A percentile compares a stretch with the other conserved stretches of the same genome.
Evolutionary conservation across 2,888 invertebrate species (phyloP).

Genomic region (Achlya flavicornis): DNA sequence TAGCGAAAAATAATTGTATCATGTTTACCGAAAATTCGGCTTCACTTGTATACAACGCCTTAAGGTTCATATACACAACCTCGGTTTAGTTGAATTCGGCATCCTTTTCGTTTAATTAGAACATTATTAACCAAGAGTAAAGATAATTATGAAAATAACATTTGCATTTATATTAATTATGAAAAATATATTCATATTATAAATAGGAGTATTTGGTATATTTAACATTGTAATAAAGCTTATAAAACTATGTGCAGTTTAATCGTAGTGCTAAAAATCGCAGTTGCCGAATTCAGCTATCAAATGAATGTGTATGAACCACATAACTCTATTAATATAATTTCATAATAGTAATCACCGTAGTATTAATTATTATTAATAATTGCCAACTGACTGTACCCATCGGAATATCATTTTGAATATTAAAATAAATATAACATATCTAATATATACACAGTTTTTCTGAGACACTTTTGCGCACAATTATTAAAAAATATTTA

Average conservation of each 20-base stretch:
- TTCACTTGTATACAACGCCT: background rate
- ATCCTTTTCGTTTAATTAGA: background rate
- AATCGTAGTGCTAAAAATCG: background rate
- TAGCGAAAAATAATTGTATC: background rate
- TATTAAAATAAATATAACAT: slow-evolving; percentile 28
- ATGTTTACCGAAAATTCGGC: slow-evolving; percentile 4
- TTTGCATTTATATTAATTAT: background rate
- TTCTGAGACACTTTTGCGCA: slow-evolving; percentile 66
- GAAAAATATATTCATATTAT: too few species aligned
- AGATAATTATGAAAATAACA: background rate
- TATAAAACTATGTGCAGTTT: background rate
- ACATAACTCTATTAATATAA: background rate
- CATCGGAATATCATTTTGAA: slow-evolving; percentile 65
- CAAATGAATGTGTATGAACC: background rate
- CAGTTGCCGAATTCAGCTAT: background rate
- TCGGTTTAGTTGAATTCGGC: background rate
- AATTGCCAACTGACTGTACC: slow-evolving; percentile 49
- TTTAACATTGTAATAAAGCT: background rate
- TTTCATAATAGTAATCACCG: background rate
- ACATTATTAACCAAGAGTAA: background rate
- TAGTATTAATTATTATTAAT: slow-evolving; percentile 1
- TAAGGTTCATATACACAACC: background rate
- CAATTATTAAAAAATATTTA: slow-evolving; percentile 49
- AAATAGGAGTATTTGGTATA: too few species aligned
- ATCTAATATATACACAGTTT: slow-evolving; percentile 63